phyloP scores from a whole-genome alignment of 2,113 vertebrate species.

The Daphoenositta chrysoptera region DNA sequence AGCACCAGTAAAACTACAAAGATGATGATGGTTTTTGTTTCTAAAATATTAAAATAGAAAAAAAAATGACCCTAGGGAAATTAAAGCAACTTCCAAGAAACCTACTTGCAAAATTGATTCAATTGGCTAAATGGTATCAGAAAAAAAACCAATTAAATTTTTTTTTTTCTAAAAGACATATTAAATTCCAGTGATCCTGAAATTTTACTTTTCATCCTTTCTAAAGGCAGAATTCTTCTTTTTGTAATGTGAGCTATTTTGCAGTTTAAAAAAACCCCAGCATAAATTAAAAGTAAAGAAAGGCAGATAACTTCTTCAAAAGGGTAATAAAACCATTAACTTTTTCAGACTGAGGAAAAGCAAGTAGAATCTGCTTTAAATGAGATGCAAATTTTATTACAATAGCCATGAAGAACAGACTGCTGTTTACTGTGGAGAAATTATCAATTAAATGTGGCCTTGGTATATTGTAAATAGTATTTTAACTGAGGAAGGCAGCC shows the following conservation, averaged over 20 bases:
- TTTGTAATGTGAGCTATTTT: neutral
- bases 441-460: neutral
- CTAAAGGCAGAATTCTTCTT: neutral
- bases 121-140: neutral
- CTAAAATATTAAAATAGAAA: neutral
- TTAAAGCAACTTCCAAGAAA: neutral
- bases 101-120: neutral
- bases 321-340: neutral
- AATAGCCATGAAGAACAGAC: neutral
- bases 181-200: neutral
- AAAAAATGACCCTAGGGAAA: neutral
- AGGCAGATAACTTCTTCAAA: neutral
- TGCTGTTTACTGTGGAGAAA: neutral
- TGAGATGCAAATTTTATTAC: neutral
- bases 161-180: neutral
- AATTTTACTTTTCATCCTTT: neutral
- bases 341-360: neutral
- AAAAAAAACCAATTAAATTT: neutral
- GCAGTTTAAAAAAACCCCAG: neutral
- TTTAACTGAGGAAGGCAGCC: neutral
- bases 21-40: neutral
- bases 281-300: neutral
- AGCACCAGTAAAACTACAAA: neutral
- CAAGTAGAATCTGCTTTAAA: neutral
- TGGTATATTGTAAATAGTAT: neutral